Conservation (phyloP, 2,797 vertebrate species). For the Acridotheres tristis region DNA sequence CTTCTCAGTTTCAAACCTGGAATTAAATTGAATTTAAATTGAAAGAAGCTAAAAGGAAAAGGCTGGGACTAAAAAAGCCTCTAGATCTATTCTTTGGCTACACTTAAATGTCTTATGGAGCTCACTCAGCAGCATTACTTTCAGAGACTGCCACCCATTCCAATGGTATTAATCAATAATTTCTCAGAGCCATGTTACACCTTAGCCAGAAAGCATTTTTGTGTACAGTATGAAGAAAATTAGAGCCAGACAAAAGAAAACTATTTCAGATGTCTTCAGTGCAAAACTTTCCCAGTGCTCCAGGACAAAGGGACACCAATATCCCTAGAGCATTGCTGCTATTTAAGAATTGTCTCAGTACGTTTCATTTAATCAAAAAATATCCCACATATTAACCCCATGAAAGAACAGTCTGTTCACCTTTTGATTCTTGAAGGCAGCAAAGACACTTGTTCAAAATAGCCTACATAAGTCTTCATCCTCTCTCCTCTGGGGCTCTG, state of each 20-base stretch:
- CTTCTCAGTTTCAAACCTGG: background rate
- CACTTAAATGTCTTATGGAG: background rate
- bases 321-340: background rate
- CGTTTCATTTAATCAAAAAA: background rate
- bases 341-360: background rate
- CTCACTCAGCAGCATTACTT: background rate
- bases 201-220: background rate
- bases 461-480: background rate
- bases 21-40: background rate
- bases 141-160: background rate
- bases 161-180: background rate
- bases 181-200: background rate
- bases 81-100: background rate
- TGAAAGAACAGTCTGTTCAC: background rate
- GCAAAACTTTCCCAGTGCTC: background rate
- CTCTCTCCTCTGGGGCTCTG: background rate
- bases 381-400: background rate
- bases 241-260: background rate
- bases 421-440: background rate
- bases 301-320: background rate
- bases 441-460: background rate
- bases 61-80: background rate
- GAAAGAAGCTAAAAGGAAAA: background rate
- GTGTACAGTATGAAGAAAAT: background rate
- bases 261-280: background rate